Conservation (phyloP, 2,797 vertebrate genomes). For the Setipinna tenuifilis region DNA sequence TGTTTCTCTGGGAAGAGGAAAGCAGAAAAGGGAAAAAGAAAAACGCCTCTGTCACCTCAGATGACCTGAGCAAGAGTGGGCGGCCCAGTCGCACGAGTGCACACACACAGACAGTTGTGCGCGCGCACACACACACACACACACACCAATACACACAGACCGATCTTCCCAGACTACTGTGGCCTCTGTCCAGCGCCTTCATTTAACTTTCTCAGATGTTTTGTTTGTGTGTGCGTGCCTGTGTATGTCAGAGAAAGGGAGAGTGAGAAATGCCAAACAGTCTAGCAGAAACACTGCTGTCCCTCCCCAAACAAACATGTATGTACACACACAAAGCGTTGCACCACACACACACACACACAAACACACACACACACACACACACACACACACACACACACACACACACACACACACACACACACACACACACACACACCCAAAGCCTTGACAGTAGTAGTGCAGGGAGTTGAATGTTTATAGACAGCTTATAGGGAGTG, state of each 20-base stretch:
- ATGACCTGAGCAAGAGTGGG: constrained; percentile 12
- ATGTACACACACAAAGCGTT: neutral
- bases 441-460: neutral
- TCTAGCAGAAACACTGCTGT: constrained; percentile 1
- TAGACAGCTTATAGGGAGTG: neutral
- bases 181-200: constrained; percentile 20
- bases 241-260: constrained; percentile 9
- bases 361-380: neutral
- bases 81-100: neutral
- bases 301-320: neutral
- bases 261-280: constrained; percentile 10
- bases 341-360: neutral
- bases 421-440: constrained; percentile 1
- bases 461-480: neutral
- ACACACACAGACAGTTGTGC: constrained; percentile 6
- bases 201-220: constrained; percentile 26
- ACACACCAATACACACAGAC: neutral
- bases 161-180: constrained; percentile 20
- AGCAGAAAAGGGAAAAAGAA: neutral
- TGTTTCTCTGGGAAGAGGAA: neutral
- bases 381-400: neutral
- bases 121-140: constrained; percentile 2
- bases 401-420: neutral
- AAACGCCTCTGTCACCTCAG: constrained; percentile 21
- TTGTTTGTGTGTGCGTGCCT: constrained; percentile 3